A percentile compares a stretch with the other conserved stretches of the same genome.
phyloP scores from a whole-genome alignment of 2,888 invertebrate genomes.

The Stenichneumon culpator region DNA sequence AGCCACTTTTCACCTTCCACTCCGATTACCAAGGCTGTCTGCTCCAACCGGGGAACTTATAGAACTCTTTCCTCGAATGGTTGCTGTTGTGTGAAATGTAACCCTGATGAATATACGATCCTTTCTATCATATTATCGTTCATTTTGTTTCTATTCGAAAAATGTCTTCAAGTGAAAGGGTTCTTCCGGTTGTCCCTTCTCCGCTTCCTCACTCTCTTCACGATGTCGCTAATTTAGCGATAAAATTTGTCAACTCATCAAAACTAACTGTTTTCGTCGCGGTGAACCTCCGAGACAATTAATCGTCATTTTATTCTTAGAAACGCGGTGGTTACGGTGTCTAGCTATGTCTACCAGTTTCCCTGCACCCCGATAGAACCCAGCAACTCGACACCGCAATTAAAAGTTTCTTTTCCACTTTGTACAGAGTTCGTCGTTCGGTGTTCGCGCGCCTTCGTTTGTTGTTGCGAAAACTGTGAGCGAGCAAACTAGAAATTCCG shows the following conservation, averaged over 20 bases:
- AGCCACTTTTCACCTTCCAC: conserved; percentile 13
- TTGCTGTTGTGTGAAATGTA: not conserved
- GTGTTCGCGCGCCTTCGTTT: not conserved
- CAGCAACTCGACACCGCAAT: conserved; percentile 24
- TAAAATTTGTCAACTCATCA: not conserved
- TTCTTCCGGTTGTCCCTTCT: not conserved
- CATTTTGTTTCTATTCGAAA: not conserved
- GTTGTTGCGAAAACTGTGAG: conserved; percentile 31
- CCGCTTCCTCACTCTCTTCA: too few species aligned
- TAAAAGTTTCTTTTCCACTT: conserved; percentile 38
- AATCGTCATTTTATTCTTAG: conserved; percentile 16
- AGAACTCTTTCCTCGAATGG: conserved; percentile 4
- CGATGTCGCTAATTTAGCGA: not conserved
- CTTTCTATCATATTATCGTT: conserved; percentile 15
- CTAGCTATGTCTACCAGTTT: conserved; percentile 3
- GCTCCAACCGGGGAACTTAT: not conserved
- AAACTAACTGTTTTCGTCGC: not conserved
- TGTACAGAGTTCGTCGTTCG: conserved; percentile 19
- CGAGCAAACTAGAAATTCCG: not conserved
- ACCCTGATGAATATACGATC: not conserved
- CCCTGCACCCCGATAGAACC: conserved; percentile 2
- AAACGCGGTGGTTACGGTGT: not conserved
- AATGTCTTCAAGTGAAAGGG: not conserved
- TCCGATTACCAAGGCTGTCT: not conserved
- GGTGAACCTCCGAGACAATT: conserved; percentile 12